A percentile compares a stretch with the other conserved stretches of the same genome.
Conservation (phyloP, 2,113 vertebrate species). For the Eubucco bourcierii region DNA sequence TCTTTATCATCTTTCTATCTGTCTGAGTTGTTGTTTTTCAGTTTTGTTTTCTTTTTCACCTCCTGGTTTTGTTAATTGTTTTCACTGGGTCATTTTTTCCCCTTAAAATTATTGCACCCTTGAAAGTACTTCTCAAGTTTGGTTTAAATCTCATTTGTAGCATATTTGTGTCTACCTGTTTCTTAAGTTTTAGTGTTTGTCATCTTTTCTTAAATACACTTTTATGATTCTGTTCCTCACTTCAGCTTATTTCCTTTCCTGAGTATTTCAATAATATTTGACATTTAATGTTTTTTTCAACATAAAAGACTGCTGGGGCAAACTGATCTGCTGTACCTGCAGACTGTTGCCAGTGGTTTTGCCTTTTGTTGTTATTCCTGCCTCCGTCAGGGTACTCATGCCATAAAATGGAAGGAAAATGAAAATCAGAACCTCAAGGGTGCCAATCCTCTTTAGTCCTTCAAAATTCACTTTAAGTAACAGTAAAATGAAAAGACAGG, state of each 20-base stretch:
- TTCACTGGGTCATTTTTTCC: background rate
- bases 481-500: background rate
- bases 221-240: background rate
- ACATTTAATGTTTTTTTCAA: background rate
- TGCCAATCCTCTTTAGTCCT: background rate
- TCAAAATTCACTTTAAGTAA: background rate
- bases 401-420: background rate
- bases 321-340: background rate
- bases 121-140: background rate
- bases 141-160: background rate
- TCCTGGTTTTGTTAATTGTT: slow-evolving; percentile 8
- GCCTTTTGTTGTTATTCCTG: background rate
- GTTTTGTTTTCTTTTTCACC: background rate
- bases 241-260: background rate
- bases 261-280: background rate
- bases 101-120: background rate
- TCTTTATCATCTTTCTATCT: slow-evolving; percentile 71
- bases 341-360: background rate
- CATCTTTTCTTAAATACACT: background rate
- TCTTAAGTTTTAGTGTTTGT: background rate
- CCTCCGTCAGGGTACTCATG: background rate
- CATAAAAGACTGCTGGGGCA: background rate
- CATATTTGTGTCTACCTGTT: background rate
- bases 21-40: slow-evolving; percentile 62
- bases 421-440: background rate